Evolutionary conservation across 2,888 invertebrate genomes (phyloP).

Genomic region (Pimpla rufipes): DNA sequence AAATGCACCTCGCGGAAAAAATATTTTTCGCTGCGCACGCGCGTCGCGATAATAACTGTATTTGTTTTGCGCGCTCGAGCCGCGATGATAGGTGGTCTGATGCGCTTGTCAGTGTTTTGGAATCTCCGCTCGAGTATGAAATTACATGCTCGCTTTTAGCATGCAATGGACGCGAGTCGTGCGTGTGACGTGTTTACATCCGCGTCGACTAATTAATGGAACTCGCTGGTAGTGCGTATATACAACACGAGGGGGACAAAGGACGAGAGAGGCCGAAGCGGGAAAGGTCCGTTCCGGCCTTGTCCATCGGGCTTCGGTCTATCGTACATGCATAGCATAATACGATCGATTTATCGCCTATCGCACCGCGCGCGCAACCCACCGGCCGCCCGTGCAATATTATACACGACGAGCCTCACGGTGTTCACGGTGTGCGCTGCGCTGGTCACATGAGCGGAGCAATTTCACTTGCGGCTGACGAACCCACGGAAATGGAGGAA

Average conservation of each 20-base stretch:
- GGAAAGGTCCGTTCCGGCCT: slow-evolving; percentile 36
- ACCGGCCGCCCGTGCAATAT: slow-evolving; percentile 6
- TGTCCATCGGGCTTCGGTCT: slow-evolving; percentile 48
- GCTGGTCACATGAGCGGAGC: slow-evolving; percentile 13
- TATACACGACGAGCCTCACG: slow-evolving; percentile 11
- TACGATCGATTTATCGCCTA: slow-evolving; percentile 61
- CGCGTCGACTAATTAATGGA: slow-evolving; percentile 64
- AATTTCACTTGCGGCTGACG: slow-evolving; percentile 59
- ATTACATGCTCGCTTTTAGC: slow-evolving; percentile 19
- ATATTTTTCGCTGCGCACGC: too few species aligned
- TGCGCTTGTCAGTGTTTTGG: slow-evolving; percentile 1
- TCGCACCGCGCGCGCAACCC: slow-evolving; percentile 19
- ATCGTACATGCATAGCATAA: slow-evolving; percentile 52
- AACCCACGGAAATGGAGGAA: slow-evolving; percentile 44
- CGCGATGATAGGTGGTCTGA: not conserved
- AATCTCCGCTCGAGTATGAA: slow-evolving; percentile 31
- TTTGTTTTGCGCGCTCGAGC: not conserved
- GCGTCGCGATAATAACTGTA: not conserved
- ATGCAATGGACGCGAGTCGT: slow-evolving; percentile 24
- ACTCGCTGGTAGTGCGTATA: slow-evolving; percentile 24
- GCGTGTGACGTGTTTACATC: slow-evolving; percentile 61
- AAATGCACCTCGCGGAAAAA: not conserved
- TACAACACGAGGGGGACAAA: not conserved
- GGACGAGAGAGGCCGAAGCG: slow-evolving; percentile 15
- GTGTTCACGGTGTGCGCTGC: not conserved